These are phyloP conservation scores for Pogonognathellus flavescens DNA, from an alignment of 1,140 invertebrate genomes.

Conservation along the genomic window DNA sequence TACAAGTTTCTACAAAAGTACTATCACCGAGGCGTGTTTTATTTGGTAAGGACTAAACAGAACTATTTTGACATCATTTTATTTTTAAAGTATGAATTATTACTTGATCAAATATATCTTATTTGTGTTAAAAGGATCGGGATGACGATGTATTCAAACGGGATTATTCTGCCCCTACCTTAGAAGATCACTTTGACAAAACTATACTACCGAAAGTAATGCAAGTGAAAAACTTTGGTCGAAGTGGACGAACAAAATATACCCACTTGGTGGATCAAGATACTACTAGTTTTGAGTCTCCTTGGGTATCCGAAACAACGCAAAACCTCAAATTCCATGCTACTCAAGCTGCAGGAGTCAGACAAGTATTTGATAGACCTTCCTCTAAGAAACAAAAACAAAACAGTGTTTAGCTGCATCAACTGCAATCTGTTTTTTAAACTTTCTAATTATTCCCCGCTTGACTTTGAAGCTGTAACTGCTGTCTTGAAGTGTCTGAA, in stretches of 20 bases:
- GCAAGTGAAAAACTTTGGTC: constrained; percentile 99
- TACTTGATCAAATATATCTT: neutral
- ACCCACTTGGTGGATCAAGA: constrained; percentile 99
- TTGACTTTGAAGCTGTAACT: too few species aligned
- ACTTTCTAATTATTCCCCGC: too few species aligned
- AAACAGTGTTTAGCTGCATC: neutral
- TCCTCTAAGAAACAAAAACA: constrained; percentile 54
- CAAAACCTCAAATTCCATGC: constrained; percentile 93
- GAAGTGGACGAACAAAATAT: constrained; percentile 98
- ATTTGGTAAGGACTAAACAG: constrained; percentile 74
- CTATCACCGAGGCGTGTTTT: constrained; percentile 99
- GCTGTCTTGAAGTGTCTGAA: too few species aligned
- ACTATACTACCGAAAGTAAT: constrained; percentile 99
- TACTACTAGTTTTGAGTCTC: constrained; percentile 97
- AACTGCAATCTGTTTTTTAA: too few species aligned
- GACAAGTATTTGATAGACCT: constrained; percentile 92
- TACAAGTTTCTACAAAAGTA: constrained; percentile 99
- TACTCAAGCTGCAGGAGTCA: constrained; percentile 94
- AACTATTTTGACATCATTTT: neutral
- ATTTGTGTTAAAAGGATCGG: constrained; percentile 76
- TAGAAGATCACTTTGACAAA: constrained; percentile 99
- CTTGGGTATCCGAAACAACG: constrained; percentile 91
- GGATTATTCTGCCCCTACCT: constrained; percentile 95
- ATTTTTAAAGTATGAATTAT: neutral
- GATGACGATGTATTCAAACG: constrained; percentile 94